These are phyloP conservation scores for Pteruthius melanotis DNA, from an alignment of 2,113 vertebrate genomes.

Conservation along the genomic window DNA sequence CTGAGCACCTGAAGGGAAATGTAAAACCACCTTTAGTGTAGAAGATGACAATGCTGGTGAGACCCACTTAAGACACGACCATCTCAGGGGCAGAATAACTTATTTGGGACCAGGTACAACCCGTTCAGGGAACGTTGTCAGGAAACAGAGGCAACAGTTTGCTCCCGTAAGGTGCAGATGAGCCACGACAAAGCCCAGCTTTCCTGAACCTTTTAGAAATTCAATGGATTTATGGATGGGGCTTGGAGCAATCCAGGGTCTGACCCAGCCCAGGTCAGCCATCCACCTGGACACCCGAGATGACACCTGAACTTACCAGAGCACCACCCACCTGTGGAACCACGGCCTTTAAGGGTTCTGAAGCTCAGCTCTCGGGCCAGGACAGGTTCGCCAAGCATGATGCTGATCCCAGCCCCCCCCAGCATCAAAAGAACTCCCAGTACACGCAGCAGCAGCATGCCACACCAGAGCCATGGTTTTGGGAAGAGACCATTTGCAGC, in stretches of 20 bases:
- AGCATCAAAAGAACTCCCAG: not conserved
- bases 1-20: not conserved
- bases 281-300: not conserved
- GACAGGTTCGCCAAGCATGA: fast-evolving
- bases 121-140: fast-evolving
- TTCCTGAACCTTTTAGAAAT: not conserved
- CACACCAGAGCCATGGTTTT: fast-evolving
- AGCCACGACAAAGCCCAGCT: not conserved
- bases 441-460: not conserved
- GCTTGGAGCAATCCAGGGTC: no score
- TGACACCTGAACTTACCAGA: not conserved
- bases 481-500: not conserved
- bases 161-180: fast-evolving
- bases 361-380: not conserved
- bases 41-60: not conserved
- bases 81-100: not conserved
- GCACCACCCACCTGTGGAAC: not conserved
- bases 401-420: not conserved
- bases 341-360: fast-evolving
- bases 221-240: no score
- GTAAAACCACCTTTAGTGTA: not conserved
- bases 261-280: fast-evolving
- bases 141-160: not conserved
- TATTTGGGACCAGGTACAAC: fast-evolving
- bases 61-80: not conserved